Percentiles rank a stretch among this genome's conserved stretches.
Conservation (phyloP, 2,113 vertebrate genomes). For the Melanotaenia duboulayi region DNA sequence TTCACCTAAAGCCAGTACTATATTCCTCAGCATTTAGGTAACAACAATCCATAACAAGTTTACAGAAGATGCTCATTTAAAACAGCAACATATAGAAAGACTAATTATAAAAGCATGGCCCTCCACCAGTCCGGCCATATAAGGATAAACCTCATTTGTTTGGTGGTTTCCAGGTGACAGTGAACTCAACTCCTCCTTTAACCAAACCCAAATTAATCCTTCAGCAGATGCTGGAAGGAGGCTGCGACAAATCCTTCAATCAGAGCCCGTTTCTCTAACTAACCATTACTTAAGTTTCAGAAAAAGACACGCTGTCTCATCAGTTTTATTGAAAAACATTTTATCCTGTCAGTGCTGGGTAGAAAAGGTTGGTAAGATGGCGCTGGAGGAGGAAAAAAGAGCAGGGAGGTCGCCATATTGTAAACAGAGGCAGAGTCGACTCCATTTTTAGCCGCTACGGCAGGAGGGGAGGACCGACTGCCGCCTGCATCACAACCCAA, state of each 20-base stretch:
- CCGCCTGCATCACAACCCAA: not conserved
- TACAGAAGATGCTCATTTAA: not conserved
- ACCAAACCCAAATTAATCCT: conserved; percentile 5
- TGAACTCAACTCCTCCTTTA: conserved; percentile 17
- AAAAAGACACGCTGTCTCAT: not conserved
- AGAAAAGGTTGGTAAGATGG: conserved; percentile 86
- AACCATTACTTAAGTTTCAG: no score
- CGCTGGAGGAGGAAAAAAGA: conserved; percentile 85
- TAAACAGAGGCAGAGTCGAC: conserved; percentile 84
- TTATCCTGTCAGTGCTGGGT: not conserved
- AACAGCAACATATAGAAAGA: not conserved
- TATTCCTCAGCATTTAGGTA: no score
- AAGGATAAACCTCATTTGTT: not conserved
- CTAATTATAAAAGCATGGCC: not conserved
- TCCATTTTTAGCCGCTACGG: conserved; percentile 73
- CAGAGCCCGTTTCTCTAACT: no score
- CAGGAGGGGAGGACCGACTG: conserved; percentile 53
- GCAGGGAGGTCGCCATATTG: conserved; percentile 94
- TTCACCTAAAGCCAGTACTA: no score
- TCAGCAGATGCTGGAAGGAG: not conserved
- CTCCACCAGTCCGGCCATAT: conserved; percentile 9
- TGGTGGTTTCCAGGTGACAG: conserved; percentile 8
- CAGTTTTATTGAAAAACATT: not conserved
- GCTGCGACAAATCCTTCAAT: no score
- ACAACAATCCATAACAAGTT: no score